Conservation (phyloP, 37 sponge, comb jelly and placozoan species). For the Halisarca cf. caerulea region DNA sequence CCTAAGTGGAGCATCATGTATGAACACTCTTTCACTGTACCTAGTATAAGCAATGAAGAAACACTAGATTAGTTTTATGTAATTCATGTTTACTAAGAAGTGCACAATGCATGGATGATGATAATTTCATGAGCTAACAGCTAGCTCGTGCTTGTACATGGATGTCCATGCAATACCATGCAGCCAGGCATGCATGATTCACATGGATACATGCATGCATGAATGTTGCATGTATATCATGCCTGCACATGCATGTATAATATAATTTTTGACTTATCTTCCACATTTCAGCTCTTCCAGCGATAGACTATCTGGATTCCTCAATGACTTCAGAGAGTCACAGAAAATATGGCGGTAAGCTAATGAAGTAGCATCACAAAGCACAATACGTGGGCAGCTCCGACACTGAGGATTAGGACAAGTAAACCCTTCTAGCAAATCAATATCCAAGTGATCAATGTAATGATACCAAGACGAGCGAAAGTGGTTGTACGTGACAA, state of each 20-base stretch:
- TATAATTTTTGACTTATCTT: conserved; percentile 30
- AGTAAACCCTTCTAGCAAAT: neutral
- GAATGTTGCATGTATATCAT: no score
- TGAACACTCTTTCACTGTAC: conserved; percentile 19
- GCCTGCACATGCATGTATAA: no score
- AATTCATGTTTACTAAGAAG: no score
- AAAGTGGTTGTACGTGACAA: conserved; percentile 7
- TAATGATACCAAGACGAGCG: conserved; percentile 10
- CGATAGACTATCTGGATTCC: neutral
- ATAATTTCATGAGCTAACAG: no score
- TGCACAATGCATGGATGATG: no score
- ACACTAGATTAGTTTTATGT: no score
- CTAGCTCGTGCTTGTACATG: neutral
- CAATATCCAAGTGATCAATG: neutral
- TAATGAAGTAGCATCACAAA: conserved; percentile 13
- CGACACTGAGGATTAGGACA: neutral
- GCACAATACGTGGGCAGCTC: neutral
- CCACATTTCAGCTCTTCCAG: neutral
- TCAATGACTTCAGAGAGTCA: neutral
- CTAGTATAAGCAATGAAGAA: neutral
- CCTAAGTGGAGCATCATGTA: neutral
- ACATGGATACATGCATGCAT: no score
- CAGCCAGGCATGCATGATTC: neutral
- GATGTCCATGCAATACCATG: neutral
- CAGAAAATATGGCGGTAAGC: neutral